phyloP scores from a whole-genome alignment of 2,888 invertebrate genomes.

The Rhingia rostrata region DNA sequence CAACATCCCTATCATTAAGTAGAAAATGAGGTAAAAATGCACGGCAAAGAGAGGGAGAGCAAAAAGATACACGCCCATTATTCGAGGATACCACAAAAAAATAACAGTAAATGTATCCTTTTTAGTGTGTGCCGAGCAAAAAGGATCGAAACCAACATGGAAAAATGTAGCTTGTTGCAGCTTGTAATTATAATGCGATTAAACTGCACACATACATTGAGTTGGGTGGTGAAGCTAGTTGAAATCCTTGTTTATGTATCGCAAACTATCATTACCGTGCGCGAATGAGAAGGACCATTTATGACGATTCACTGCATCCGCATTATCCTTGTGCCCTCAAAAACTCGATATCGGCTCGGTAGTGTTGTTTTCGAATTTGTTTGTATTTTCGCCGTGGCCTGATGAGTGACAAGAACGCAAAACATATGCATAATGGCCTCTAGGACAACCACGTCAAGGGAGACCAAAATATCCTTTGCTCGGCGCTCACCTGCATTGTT shows the following conservation, averaged over 20 bases:
- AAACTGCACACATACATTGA: slow-evolving; percentile 8
- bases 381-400: not conserved
- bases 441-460: slow-evolving; percentile 14
- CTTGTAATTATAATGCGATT: slow-evolving; percentile 72
- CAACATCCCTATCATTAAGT: slow-evolving; percentile 59
- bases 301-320: slow-evolving; percentile 61
- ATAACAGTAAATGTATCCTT: not conserved
- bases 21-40: slow-evolving; percentile 70
- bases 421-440: slow-evolving; percentile 31
- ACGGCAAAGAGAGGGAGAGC: slow-evolving; percentile 49
- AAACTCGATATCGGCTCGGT: not conserved
- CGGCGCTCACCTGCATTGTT: slow-evolving; percentile 40
- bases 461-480: slow-evolving; percentile 36
- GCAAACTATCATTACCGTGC: slow-evolving; percentile 58
- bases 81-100: slow-evolving; percentile 10
- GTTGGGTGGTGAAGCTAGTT: slow-evolving; percentile 11
- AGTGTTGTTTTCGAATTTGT: slow-evolving; percentile 12
- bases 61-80: not conserved
- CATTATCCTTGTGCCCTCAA: slow-evolving; percentile 44
- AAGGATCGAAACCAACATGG: slow-evolving; percentile 13
- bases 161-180: slow-evolving; percentile 66
- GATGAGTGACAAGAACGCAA: slow-evolving; percentile 41
- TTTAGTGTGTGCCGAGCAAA: not conserved
- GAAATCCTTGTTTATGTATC: slow-evolving; percentile 33
- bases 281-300: slow-evolving; percentile 58